Conservation (phyloP, 2,113 vertebrate genomes). For the Phylloscopus whistleri region DNA sequence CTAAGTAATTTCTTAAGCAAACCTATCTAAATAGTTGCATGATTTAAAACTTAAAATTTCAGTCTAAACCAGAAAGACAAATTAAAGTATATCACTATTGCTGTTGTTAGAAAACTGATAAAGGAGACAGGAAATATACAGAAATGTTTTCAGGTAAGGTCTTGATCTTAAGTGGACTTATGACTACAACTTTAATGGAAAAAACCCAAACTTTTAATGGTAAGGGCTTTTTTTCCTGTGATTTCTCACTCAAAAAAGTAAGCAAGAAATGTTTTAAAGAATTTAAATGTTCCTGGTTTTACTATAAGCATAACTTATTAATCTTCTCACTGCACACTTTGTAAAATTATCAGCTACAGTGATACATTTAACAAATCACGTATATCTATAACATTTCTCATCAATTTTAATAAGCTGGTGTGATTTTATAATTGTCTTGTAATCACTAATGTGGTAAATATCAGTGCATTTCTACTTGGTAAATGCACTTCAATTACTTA, state of each 20-base stretch:
- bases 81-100: neutral
- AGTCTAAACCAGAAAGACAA: neutral
- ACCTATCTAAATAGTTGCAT: neutral
- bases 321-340: neutral
- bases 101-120: neutral
- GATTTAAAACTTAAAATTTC: neutral
- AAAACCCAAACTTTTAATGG: neutral
- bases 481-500: slow-evolving; percentile 30
- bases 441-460: slow-evolving; percentile 40
- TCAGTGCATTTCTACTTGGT: neutral
- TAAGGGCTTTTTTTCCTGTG: neutral
- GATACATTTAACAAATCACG: neutral
- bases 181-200: neutral
- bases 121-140: neutral
- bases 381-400: neutral
- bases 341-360: neutral
- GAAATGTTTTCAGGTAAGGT: neutral
- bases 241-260: neutral
- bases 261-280: neutral
- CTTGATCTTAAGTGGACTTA: neutral
- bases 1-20: neutral
- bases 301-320: neutral
- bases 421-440: slow-evolving; percentile 48
- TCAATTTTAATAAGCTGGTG: neutral
- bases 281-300: neutral